phyloP scores from a whole-genome alignment of 2,797 vertebrate genomes.

The Huso huso region DNA sequence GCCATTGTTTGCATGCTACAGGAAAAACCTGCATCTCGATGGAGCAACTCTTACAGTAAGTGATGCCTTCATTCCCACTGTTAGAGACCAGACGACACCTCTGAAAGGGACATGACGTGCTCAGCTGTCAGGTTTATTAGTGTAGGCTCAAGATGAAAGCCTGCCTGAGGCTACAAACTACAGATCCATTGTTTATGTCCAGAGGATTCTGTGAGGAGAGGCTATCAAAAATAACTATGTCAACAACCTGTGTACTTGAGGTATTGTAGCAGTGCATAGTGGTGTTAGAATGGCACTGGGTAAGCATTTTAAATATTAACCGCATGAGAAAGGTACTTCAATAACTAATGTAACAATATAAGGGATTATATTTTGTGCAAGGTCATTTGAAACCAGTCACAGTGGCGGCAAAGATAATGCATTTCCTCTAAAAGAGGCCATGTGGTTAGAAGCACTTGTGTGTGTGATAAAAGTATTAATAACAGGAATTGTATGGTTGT shows the following conservation, averaged over 20 bases:
- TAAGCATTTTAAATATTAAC: neutral
- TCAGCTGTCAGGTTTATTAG: conserved; percentile 38
- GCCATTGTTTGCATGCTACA: neutral
- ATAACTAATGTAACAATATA: neutral
- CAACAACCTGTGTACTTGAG: conserved; percentile 6
- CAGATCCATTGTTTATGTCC: conserved; percentile 29
- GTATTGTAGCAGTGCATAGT: neutral
- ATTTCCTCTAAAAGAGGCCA: no score
- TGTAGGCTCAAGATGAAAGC: conserved; percentile 27
- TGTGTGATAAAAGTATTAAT: no score
- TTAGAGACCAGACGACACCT: conserved; percentile 30
- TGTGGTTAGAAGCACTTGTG: no score
- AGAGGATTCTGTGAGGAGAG: conserved; percentile 28
- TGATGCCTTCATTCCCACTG: conserved; percentile 9
- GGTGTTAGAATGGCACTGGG: neutral
- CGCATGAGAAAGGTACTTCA: neutral
- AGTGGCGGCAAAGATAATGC: no score
- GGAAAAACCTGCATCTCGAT: neutral
- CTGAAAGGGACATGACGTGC: conserved; percentile 17
- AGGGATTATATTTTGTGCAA: neutral
- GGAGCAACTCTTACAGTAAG: neutral
- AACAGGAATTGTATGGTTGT: no score
- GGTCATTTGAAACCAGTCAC: neutral
- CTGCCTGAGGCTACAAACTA: conserved; percentile 18
- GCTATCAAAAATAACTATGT: conserved; percentile 32